Conservation (phyloP, 2,888 invertebrate species). For the Epicampocera succincta region DNA sequence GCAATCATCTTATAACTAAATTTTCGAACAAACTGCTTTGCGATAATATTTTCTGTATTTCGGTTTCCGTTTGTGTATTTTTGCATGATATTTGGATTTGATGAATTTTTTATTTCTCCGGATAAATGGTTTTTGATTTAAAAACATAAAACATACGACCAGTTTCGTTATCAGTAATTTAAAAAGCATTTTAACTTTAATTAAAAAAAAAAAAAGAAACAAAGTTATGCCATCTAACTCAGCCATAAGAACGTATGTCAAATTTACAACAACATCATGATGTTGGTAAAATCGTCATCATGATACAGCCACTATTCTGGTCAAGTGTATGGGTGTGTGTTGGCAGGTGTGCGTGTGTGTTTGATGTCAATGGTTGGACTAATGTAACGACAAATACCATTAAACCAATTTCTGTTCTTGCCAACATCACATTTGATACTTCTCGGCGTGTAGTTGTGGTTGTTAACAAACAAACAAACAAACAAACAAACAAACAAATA, state of each 20-base stretch:
- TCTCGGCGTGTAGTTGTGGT: constrained; percentile 28
- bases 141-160: not conserved
- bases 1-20: too few species aligned
- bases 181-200: constrained; percentile 1
- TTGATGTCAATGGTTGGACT: not conserved
- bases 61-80: too few species aligned
- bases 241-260: constrained; percentile 13
- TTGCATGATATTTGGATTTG: too few species aligned
- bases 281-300: constrained; percentile 21
- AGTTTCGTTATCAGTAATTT: not conserved
- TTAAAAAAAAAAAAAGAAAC: constrained; percentile 20
- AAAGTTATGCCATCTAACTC: constrained; percentile 4
- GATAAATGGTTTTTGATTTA: too few species aligned
- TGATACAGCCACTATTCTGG: not conserved
- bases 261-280: constrained; percentile 20
- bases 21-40: too few species aligned
- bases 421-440: constrained; percentile 31
- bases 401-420: constrained; percentile 22
- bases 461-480: constrained; percentile 29
- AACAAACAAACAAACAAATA: not conserved
- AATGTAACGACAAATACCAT: constrained; percentile 50
- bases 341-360: not conserved
- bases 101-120: too few species aligned
- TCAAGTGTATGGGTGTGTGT: not conserved
- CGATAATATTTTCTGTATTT: too few species aligned